Base-by-base conservation (phyloP, 2,888 invertebrate genomes). In the Choristoneura rosaceana region DNA sequence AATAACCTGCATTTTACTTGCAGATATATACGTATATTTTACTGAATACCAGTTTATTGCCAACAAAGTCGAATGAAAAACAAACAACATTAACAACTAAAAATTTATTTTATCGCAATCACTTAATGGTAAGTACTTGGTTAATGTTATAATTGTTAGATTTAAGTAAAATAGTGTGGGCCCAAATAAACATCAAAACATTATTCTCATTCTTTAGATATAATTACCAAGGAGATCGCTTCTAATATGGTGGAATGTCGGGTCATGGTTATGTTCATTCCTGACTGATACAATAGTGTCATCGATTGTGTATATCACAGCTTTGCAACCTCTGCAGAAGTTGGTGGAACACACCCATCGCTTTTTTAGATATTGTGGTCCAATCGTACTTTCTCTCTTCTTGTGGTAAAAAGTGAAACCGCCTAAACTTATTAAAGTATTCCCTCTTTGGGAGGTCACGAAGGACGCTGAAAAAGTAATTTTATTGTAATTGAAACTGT, bases 281-380 rank as follows among this genome's bases (percentile, higher is more conserved):
- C 59, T 68, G 25, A 79, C 76, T 0, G 67, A 66, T 0, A 86
- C 71, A 9, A 86, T 79, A 0, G 65, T 70, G 10, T 82, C 80
- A 0, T 81, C 81, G 1, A 84, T 17, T 0, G 84, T 85, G 67
- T 83, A 82, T 2, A 85, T 77, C 7, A 81, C 80, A 7, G 86
- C 86, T 41, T 76, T 81, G 70, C 87, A 87, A 0, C 83, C 83
- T 64, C 76, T 79, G 59, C 76, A 74, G 73, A 80, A 79, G 60
- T 86, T 81, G 0, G 82, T 82, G 14, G 84, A 83, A 62, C 84
- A 85, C 0, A 81, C 80, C 86, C 86, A 87, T 69, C 86, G 79
- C 58, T 79, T 84, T 67, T 84, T 85, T 7, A 76, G 0, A 2
- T 59, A 47, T 17, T 55, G 45, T 14, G 34, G 0, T 0, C 66